These are phyloP conservation scores for Choristoneura rosaceana DNA, from an alignment of 2,888 invertebrate species.

Conservation along the genomic window DNA sequence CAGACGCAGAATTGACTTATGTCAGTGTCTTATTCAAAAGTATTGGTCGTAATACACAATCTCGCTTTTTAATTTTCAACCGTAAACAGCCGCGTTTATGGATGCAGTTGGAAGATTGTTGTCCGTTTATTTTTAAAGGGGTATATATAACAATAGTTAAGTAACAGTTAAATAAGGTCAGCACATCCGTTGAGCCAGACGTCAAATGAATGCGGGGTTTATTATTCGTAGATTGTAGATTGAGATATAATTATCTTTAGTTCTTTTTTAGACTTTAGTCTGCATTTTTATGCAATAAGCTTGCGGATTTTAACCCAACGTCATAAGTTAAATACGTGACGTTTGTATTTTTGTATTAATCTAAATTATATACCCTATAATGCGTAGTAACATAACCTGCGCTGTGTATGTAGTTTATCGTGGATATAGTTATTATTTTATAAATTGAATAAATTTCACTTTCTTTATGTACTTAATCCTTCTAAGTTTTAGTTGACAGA, in stretches of 20 bases:
- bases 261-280: background rate
- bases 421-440: too few relatives aligned
- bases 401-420: too few relatives aligned
- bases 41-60: conserved; percentile 28
- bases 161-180: conserved; percentile 65
- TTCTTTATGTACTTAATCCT: too few relatives aligned
- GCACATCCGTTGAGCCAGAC: conserved; percentile 63
- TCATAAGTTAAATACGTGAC: too few relatives aligned
- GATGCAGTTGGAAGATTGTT: conserved; percentile 15
- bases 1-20: conserved; percentile 70
- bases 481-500: too few relatives aligned
- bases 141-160: conserved; percentile 58
- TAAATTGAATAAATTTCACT: too few relatives aligned
- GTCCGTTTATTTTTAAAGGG: conserved; percentile 43
- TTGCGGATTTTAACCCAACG: background rate
- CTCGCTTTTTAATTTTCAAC: conserved; percentile 14
- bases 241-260: background rate
- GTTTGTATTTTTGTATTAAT: too few relatives aligned
- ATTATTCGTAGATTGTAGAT: conserved; percentile 21
- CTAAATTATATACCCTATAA: too few relatives aligned
- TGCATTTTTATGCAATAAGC: background rate
- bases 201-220: conserved; percentile 50
- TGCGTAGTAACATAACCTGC: too few relatives aligned
- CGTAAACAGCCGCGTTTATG: conserved; percentile 19
- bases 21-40: conserved; percentile 45